These are phyloP conservation scores for Malachius bipustulatus DNA, from an alignment of 2,888 invertebrate genomes.

Conservation along the genomic window DNA sequence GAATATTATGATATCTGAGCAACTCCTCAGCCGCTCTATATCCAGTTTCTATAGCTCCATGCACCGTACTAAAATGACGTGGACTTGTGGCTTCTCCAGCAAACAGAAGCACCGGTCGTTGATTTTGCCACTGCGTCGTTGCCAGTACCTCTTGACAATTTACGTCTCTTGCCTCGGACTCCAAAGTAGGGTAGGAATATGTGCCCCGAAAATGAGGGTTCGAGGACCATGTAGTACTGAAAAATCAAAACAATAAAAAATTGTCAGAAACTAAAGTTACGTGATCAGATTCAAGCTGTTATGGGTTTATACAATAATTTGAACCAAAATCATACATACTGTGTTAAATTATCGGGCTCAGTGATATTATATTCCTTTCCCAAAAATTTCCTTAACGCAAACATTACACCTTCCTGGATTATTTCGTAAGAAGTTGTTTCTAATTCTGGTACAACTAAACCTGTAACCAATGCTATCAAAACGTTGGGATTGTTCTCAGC, in stretches of 20 bases:
- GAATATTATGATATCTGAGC: too few species aligned
- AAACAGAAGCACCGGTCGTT: constrained; percentile 7
- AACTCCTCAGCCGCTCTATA: constrained; percentile 10
- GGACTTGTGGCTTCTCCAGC: constrained; percentile 12
- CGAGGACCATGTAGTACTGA: constrained; percentile 36
- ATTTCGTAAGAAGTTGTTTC: constrained; percentile 45
- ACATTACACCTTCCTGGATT: constrained; percentile 38
- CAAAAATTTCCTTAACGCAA: constrained; percentile 41
- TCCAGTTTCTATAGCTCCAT: constrained; percentile 13
- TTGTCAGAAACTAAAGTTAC: too few species aligned
- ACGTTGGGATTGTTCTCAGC: constrained; percentile 40
- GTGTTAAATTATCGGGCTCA: constrained; percentile 30
- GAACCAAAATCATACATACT: constrained; percentile 20
- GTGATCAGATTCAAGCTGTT: too few species aligned
- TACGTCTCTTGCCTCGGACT: background rate
- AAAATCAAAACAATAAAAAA: too few species aligned
- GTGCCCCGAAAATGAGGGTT: constrained; percentile 30
- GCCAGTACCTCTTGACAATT: background rate
- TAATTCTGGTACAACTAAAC: constrained; percentile 47
- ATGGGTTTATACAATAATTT: too few species aligned
- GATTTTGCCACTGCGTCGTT: background rate
- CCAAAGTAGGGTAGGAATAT: background rate
- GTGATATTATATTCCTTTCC: constrained; percentile 38
- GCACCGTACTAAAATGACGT: constrained; percentile 9
- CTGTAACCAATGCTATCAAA: constrained; percentile 55